phyloP scores from a whole-genome alignment of 2,113 vertebrate genomes.

The Chlorodrepanis virens region DNA sequence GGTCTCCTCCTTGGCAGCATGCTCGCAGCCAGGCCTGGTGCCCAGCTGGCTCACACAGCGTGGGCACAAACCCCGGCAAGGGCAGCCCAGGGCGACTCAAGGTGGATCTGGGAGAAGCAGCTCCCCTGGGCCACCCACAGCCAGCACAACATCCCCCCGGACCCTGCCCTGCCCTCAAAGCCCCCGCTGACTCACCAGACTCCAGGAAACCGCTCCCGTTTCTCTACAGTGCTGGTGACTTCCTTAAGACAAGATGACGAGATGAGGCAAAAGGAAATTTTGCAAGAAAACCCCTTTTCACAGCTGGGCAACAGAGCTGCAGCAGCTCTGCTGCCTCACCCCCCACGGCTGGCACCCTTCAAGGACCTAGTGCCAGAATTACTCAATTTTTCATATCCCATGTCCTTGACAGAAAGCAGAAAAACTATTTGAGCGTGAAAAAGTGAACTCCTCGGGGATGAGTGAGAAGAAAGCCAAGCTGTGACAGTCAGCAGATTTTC shows the following conservation, averaged over 20 bases:
- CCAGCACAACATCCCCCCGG: not conserved
- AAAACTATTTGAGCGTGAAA: not conserved
- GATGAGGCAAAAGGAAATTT: not conserved
- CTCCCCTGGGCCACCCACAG: not conserved
- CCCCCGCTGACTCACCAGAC: not conserved
- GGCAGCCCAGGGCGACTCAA: not conserved
- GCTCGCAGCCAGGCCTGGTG: fast-evolving
- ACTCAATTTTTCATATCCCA: not conserved
- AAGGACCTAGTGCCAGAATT: fast-evolving
- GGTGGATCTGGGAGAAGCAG: fast-evolving
- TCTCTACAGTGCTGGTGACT: fast-evolving
- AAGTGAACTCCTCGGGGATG: not conserved
- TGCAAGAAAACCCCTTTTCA: not conserved
- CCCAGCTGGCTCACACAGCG: fast-evolving
- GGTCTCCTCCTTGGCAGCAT: not conserved
- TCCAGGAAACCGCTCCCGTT: not conserved
- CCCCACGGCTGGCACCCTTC: fast-evolving
- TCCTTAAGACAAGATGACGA: not conserved
- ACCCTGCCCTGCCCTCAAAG: not conserved
- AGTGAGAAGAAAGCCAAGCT: not conserved
- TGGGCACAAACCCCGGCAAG: fast-evolving
- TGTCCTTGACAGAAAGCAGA: not conserved
- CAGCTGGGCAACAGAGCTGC: not conserved
- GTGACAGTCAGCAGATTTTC: not conserved
- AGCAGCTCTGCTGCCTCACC: not conserved